Percentiles rank a stretch among this genome's conserved stretches.
These are phyloP conservation scores for Lophius americanus DNA, from an alignment of 2,797 vertebrate genomes.

Conservation along the genomic window DNA sequence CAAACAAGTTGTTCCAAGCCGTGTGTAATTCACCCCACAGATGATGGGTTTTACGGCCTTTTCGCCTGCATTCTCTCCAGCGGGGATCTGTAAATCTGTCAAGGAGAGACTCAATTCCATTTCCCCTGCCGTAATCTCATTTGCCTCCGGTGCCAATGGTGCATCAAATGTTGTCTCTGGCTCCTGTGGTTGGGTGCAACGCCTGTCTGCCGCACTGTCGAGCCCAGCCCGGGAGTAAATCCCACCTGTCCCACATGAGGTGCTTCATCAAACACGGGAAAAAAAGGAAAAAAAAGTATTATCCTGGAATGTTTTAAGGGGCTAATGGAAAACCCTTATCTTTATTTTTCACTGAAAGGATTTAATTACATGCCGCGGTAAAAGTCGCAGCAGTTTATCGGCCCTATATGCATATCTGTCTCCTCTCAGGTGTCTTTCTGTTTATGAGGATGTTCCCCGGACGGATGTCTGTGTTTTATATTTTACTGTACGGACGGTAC, in stretches of 20 bases:
- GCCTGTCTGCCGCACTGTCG: conserved; percentile 36
- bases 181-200: conserved; percentile 49
- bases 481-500: conserved; percentile 25
- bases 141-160: conserved; percentile 81
- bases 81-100: conserved; percentile 85
- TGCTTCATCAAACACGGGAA: conserved; percentile 73
- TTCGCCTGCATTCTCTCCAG: conserved; percentile 76
- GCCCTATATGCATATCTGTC: conserved; percentile 60
- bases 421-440: conserved; percentile 25
- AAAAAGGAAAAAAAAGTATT: conserved; percentile 66
- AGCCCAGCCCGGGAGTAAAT: conserved; percentile 70
- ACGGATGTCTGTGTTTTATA: conserved; percentile 55
- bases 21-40: conserved; percentile 82
- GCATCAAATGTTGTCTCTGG: conserved; percentile 75
- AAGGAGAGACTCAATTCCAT: conserved; percentile 79
- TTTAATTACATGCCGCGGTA: conserved; percentile 74
- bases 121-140: conserved; percentile 80
- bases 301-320: conserved; percentile 80
- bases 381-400: conserved; percentile 64
- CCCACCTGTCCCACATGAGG: conserved; percentile 79
- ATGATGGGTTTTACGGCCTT: conserved; percentile 85
- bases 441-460: conserved; percentile 42
- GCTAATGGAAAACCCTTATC: conserved; percentile 83
- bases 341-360: conserved; percentile 78
- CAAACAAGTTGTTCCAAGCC: conserved; percentile 81